Base-by-base conservation (phyloP, 37 sponge, comb jelly and placozoan species). In the Crambe crambe region DNA sequence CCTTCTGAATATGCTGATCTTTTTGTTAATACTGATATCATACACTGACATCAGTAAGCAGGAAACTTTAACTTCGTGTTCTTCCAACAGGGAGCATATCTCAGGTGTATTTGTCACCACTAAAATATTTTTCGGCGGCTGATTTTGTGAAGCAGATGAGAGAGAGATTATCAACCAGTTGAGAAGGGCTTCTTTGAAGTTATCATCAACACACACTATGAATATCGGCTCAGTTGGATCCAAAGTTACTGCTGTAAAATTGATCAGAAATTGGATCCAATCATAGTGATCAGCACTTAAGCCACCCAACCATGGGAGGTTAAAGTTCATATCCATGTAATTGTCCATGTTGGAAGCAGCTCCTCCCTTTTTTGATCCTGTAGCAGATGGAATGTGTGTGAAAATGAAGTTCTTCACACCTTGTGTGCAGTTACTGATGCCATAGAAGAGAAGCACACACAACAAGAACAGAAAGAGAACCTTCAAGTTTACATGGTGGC, bases 91-190 rank as follows among this genome's bases (percentile, higher is more conserved):
- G 20, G 37, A 25, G 30, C 69, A 68, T 10, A 68, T 10, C 6
- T 25, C 9, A 2, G 39, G 39, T 8, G 6, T 35, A 36, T 68
- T 18, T 4, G 69, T 68, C 63, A 76, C n/a, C n/a, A 76, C 63
- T 1, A 76, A 40, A 3, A 76, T 30, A 40, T 76, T 76, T 23
- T 21, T 76, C 9, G 58, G 39, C 23, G 76, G 76, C 36, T 38
- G 37, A 20, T 59, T 36, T 21, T 59, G 62, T 37, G 1, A 29
- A n/a, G 26, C 76, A n/a, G n/a, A n/a, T n/a, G n/a, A n/a, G 10
- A 23, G 40, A 25, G 76, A 37, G 17, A 27, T 37, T 1, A 76
- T 36, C 1, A 76, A 27, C 76, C 76, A 76, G 63, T 76, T 76
- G n/a, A 76, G 61, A 26, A 76, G 76, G 2, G 27, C 41, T 42